Percentiles rank a stretch among this genome's conserved stretches.
Evolutionary conservation across 2,113 vertebrate genomes (phyloP).

Genomic region (Cryptomyrus ogoouensis): DNA sequence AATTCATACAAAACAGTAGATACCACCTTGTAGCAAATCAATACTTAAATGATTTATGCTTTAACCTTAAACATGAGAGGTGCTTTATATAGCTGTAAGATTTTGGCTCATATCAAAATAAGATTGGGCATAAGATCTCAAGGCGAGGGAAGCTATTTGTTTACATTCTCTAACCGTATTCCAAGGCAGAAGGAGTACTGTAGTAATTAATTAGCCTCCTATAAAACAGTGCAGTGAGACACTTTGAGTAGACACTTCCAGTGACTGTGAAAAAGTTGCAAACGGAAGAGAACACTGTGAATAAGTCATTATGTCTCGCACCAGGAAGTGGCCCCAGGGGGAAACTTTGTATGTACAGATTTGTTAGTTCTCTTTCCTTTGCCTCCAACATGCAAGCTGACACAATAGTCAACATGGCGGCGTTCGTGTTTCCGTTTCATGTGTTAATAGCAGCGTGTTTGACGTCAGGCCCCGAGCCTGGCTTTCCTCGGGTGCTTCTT

Average conservation of each 20-base stretch:
- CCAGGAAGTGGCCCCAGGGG: neutral
- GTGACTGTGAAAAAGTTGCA: neutral
- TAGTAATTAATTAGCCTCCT: neutral
- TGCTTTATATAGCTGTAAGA: slow-evolving; percentile 2
- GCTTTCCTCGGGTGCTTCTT: neutral
- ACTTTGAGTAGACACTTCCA: neutral
- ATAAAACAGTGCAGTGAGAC: neutral
- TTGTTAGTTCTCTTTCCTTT: neutral
- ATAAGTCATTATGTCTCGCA: slow-evolving; percentile 7
- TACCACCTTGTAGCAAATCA: slow-evolving; percentile 16
- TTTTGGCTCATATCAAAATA: slow-evolving; percentile 1
- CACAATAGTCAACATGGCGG: neutral
- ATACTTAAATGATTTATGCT: slow-evolving; percentile 11
- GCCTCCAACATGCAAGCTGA: neutral
- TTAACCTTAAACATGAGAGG: slow-evolving; percentile 19
- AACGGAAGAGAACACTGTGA: neutral
- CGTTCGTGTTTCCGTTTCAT: neutral
- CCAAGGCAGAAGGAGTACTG: neutral
- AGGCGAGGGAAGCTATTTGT: neutral
- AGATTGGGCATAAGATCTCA: neutral
- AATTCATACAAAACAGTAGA: neutral
- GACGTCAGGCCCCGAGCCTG: neutral
- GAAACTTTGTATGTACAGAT: neutral
- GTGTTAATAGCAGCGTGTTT: neutral
- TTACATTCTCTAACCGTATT: neutral